A percentile compares a stretch with the other conserved stretches of the same genome.
Conservation (phyloP, 2,797 vertebrate genomes). For the Cynopterus sphinx region DNA sequence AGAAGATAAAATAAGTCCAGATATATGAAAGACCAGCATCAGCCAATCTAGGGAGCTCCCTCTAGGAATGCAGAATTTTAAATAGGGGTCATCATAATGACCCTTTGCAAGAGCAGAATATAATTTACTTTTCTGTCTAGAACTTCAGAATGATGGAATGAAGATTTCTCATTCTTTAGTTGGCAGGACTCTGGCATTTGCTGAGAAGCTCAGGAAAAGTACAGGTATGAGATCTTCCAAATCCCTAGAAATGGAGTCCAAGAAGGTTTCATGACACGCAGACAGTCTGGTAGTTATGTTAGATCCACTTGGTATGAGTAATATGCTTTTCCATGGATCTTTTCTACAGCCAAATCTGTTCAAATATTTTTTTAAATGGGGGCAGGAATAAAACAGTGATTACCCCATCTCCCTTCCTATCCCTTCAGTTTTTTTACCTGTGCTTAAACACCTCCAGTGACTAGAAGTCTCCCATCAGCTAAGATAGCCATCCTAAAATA, state of each 20-base stretch:
- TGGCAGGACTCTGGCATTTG: slow-evolving; percentile 44
- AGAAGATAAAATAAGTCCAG: slow-evolving; percentile 76
- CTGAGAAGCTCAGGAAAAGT: neutral
- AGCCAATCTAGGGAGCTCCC: slow-evolving; percentile 3
- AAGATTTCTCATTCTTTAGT: slow-evolving; percentile 45
- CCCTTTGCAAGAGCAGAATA: slow-evolving; percentile 50
- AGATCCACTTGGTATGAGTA: neutral
- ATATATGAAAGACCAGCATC: neutral
- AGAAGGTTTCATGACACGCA: neutral
- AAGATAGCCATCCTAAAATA: neutral
- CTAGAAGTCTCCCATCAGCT: neutral
- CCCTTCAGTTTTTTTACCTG: neutral
- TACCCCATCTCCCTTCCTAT: too few species aligned
- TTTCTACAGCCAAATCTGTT: neutral
- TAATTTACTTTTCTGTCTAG: slow-evolving; percentile 73
- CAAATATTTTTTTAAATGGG: neutral
- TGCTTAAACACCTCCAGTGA: neutral
- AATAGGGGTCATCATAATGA: slow-evolving; percentile 48
- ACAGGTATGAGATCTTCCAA: neutral
- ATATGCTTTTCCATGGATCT: neutral
- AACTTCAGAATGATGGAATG: slow-evolving; percentile 44
- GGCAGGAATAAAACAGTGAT: neutral
- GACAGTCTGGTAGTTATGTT: neutral
- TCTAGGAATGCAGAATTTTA: slow-evolving; percentile 57
- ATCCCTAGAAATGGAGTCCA: neutral